These are phyloP conservation scores for Piezodorus guildinii DNA, from an alignment of 1,140 invertebrate genomes.

Conservation along the genomic window DNA sequence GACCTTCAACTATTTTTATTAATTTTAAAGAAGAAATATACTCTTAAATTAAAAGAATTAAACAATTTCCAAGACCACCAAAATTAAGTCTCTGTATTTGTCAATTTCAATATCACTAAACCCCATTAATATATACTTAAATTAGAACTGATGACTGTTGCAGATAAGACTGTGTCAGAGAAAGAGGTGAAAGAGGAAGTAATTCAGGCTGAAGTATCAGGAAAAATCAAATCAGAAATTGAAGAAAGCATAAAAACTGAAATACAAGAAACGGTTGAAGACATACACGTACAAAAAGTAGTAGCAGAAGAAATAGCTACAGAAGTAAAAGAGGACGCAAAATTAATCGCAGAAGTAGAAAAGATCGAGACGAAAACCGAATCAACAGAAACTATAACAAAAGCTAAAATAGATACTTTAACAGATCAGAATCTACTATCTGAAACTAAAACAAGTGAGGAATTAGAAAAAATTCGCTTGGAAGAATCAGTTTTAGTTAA, in stretches of 20 bases:
- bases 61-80: too few species aligned
- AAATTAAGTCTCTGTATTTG: too few species aligned
- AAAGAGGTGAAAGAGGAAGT: background rate
- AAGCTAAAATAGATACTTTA: background rate
- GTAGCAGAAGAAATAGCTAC: background rate
- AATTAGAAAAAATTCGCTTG: too few species aligned
- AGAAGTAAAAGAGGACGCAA: constrained; percentile 5
- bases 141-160: too few species aligned
- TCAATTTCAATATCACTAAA: too few species aligned
- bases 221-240: constrained; percentile 3
- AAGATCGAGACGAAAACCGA: constrained; percentile 21
- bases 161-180: too few species aligned
- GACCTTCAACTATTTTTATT: too few species aligned
- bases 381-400: background rate
- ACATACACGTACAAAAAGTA: background rate
- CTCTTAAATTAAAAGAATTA: too few species aligned
- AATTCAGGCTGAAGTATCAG: background rate
- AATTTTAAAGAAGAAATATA: too few species aligned
- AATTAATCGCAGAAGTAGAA: constrained; percentile 21
- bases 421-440: background rate
- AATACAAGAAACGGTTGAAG: constrained; percentile 4
- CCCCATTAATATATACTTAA: too few species aligned
- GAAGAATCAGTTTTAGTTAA: too few species aligned
- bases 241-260: background rate
- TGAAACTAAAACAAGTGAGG: constrained; percentile 1